Conservation (phyloP, 2,797 vertebrate genomes). For the Myripristis jacobus region DNA sequence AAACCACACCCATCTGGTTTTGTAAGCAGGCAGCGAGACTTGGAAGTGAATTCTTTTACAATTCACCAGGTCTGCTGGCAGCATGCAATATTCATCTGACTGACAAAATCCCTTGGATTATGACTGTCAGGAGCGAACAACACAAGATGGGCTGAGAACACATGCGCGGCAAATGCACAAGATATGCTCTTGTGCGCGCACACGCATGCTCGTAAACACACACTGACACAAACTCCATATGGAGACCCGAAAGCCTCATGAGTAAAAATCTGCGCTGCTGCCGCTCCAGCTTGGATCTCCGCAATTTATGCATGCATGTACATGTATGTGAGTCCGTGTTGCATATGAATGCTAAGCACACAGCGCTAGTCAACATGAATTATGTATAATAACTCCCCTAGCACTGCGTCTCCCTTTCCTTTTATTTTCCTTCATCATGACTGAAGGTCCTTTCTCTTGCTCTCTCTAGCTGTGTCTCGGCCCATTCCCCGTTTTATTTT, state of each 20-base stretch:
- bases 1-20: background rate
- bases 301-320: slow-evolving; percentile 58
- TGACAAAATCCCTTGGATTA: slow-evolving; percentile 6
- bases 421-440: background rate
- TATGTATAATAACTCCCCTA: slow-evolving; percentile 56
- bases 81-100: slow-evolving; percentile 21
- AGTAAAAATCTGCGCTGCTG: slow-evolving; percentile 30
- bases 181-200: slow-evolving; percentile 7
- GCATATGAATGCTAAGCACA: slow-evolving; percentile 49
- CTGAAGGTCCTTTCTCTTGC: background rate
- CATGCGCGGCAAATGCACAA: slow-evolving; percentile 4
- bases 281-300: slow-evolving; percentile 17
- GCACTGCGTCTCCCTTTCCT: slow-evolving; percentile 9
- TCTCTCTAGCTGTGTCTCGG: slow-evolving; percentile 7
- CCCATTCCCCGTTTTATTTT: slow-evolving; percentile 13
- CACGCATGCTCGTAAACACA: background rate
- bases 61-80: slow-evolving; percentile 12
- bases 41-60: slow-evolving; percentile 15
- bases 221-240: slow-evolving; percentile 20
- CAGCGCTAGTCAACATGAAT: slow-evolving; percentile 60
- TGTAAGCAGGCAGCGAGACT: background rate
- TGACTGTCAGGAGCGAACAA: slow-evolving; percentile 28
- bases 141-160: background rate
- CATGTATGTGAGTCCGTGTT: slow-evolving; percentile 42
- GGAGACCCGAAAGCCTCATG: slow-evolving; percentile 31